Conservation (phyloP, 2,888 invertebrate genomes). For the Chrysolina americana region DNA sequence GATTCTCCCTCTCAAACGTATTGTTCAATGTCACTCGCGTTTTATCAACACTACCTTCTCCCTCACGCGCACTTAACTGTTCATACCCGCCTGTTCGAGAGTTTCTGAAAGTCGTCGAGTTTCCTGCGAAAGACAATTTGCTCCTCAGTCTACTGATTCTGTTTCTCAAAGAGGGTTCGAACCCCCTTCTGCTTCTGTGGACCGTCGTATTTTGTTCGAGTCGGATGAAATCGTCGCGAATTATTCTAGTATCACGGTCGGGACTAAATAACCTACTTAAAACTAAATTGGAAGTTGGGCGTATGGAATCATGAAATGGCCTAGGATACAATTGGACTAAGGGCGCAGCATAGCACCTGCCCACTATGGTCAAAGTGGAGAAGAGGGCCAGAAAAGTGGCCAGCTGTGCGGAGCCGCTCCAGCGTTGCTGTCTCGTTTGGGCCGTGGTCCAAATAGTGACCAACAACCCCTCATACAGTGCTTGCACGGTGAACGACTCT, state of each 20-base stretch:
- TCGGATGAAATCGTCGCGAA: constrained; percentile 54
- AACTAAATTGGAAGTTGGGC: constrained; percentile 64
- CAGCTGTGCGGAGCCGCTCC: constrained; percentile 61
- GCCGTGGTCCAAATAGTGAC: constrained; percentile 66
- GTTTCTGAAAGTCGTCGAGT: constrained; percentile 21
- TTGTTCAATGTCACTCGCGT: constrained; percentile 48
- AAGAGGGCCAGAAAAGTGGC: constrained; percentile 63
- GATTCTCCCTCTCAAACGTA: constrained; percentile 39
- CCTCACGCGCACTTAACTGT: constrained; percentile 25
- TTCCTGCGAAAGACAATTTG: constrained; percentile 37
- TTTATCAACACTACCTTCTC: constrained; percentile 48
- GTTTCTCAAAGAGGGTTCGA: constrained; percentile 46
- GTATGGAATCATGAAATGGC: constrained; percentile 63
- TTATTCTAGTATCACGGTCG: constrained; percentile 64
- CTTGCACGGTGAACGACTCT: constrained; percentile 60
- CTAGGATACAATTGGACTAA: constrained; percentile 58
- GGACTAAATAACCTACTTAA: constrained; percentile 62
- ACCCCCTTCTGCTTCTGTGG: constrained; percentile 52
- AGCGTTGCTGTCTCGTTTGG: constrained; percentile 54
- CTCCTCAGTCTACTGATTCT: constrained; percentile 37
- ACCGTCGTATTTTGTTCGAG: constrained; percentile 48
- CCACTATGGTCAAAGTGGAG: constrained; percentile 73
- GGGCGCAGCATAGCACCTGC: constrained; percentile 72
- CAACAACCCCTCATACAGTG: constrained; percentile 65
- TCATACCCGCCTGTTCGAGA: neutral